Base-by-base conservation (phyloP, 2,797 vertebrate genomes). In the Poeciliopsis gracilis region DNA sequence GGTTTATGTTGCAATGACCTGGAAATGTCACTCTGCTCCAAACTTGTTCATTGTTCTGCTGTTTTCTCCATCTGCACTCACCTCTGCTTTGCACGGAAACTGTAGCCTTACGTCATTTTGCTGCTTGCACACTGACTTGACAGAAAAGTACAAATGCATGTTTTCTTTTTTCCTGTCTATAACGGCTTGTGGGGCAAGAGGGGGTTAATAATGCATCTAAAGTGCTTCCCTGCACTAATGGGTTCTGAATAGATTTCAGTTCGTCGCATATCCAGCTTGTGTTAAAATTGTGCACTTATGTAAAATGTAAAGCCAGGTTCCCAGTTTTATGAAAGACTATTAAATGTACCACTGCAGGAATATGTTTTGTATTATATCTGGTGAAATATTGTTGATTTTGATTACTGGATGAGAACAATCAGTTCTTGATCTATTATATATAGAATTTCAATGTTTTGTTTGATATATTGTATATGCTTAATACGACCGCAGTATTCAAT, bases 21-120 rank as follows among this genome's bases (percentile, higher is more conserved):
- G 55, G 75, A 91, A 88, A 84, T 84, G 90, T 88, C 89, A 85
- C 82, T 86, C 86, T 67, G 80, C 80, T 84, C 82, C 77, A 73
- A 87, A 77, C 80, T 61, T 46, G 71, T 78, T 80, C 9, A 4
- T 73, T 81, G 46, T 78, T 61, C 13, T 7, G 18, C 55, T 20
- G 10, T 70, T 43, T 8, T 38, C 55, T 72, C 51, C 55, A 20
- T 30, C 45, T 36, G 59, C n/a, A 6, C 55, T 77, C 77, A 46
- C 80, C 76, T 81, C 55, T 6, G 51, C 61, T 78, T 82, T 66
- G 18, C 5, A 0, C 72, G 55, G 61, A 80, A 61, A 75, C 74
- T 75, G 43, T 1, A 30, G n/a, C 70, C 80, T 53, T n/a, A 57
- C 55, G 76, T 61, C 53, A 74, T 84, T 80, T 84, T 69, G 11